These are phyloP conservation scores for Trichopria drosophilae DNA, from an alignment of 2,888 invertebrate genomes.

Conservation along the genomic window DNA sequence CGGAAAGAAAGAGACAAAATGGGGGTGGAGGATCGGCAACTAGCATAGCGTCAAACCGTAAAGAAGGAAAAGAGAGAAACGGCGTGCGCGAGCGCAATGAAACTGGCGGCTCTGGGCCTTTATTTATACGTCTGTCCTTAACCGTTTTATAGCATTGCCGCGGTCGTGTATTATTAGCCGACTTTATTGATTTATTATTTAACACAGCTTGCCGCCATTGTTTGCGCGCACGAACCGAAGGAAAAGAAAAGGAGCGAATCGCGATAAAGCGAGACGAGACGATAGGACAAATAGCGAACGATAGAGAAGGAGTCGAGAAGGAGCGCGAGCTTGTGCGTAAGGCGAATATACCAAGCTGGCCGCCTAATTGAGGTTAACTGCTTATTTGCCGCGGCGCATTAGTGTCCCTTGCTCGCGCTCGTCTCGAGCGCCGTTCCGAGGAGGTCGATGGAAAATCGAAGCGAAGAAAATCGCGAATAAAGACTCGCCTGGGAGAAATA, in stretches of 20 bases:
- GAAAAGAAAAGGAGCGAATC: no score
- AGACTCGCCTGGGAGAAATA: no score
- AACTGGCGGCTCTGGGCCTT: conserved; percentile 29
- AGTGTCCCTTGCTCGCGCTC: conserved; percentile 31
- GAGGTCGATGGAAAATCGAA: no score
- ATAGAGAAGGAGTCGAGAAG: not conserved
- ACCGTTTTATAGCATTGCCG: conserved; percentile 10
- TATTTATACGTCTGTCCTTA: conserved; percentile 10
- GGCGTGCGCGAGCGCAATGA: not conserved
- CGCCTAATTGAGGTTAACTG: conserved; percentile 52
- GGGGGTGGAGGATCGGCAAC: not conserved
- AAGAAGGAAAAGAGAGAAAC: not conserved
- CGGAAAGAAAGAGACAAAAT: not conserved
- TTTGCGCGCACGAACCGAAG: conserved; percentile 19
- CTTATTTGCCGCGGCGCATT: conserved; percentile 45
- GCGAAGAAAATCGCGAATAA: no score
- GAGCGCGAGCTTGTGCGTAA: conserved; percentile 6
- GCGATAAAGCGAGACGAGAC: conserved; percentile 25
- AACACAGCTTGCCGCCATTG: conserved; percentile 31
- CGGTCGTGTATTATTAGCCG: conserved; percentile 42
- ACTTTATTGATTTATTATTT: conserved; percentile 51
- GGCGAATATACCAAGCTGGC: conserved; percentile 31
- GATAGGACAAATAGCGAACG: not conserved
- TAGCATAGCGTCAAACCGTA: not conserved
- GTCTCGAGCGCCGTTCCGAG: no score